Evolutionary conservation across 1,140 invertebrate genomes (phyloP).

Genomic region (Drosophila sechellia): DNA sequence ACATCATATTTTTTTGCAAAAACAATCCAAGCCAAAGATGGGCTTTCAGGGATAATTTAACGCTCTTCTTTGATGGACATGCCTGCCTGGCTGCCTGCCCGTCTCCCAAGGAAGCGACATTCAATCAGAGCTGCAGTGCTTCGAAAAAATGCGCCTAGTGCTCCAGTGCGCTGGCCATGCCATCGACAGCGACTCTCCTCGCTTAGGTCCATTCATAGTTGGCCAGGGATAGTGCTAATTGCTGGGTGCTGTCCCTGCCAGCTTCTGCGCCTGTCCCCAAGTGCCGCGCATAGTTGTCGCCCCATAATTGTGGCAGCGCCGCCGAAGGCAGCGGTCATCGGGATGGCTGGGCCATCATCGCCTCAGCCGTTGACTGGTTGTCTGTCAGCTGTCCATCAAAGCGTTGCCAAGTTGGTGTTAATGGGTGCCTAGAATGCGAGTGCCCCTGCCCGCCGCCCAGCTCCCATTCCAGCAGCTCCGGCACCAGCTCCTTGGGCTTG

Average conservation of each 20-base stretch:
- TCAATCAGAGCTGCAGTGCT: slow-evolving; percentile 31
- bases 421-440: slow-evolving; percentile 78
- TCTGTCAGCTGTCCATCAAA: slow-evolving; percentile 81
- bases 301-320: slow-evolving; percentile 68
- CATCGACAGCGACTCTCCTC: not conserved
- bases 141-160: slow-evolving; percentile 20
- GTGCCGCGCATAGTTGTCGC: slow-evolving; percentile 80
- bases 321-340: slow-evolving; percentile 25
- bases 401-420: slow-evolving; percentile 80
- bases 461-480: slow-evolving; percentile 19
- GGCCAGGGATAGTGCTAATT: slow-evolving; percentile 65
- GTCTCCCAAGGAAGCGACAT: slow-evolving; percentile 23
- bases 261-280: slow-evolving; percentile 59
- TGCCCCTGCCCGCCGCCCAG: slow-evolving; percentile 21
- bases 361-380: slow-evolving; percentile 67
- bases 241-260: slow-evolving; percentile 53
- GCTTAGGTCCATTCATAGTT: slow-evolving; percentile 66
- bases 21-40: not conserved
- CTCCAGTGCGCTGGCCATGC: slow-evolving; percentile 13
- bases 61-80: slow-evolving; percentile 34
- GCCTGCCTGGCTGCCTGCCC: slow-evolving; percentile 16
- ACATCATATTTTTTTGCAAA: not conserved
- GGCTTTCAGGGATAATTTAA: slow-evolving; percentile 29
- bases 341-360: slow-evolving; percentile 30
- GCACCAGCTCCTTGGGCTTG: slow-evolving; percentile 41